Evolutionary conservation across 35 echinoderm and acorn worm genomes (phyloP).

Genomic region (Amphiura filiformis): DNA sequence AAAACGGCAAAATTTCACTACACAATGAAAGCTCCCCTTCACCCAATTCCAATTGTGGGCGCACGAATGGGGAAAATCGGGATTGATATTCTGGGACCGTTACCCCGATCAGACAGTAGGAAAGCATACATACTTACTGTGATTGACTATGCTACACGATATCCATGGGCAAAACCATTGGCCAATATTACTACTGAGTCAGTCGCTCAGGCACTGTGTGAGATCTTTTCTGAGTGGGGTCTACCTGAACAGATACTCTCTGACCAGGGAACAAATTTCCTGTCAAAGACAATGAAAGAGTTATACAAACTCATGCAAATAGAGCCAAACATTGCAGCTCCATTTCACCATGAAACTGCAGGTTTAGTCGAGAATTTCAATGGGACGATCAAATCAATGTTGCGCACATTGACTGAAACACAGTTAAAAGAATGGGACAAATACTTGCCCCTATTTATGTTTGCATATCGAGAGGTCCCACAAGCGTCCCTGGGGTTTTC

Average conservation of each 20-base stretch:
- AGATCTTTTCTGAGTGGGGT: conserved; percentile 43
- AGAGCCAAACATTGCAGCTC: conserved; percentile 39
- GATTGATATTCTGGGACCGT: conserved; percentile 65
- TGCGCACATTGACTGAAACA: conserved; percentile 21
- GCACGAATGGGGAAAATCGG: conserved; percentile 51
- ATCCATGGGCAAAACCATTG: conserved; percentile 56
- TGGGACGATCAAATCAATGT: conserved; percentile 34
- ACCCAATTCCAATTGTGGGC: conserved; percentile 49
- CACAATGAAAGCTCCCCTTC: conserved; percentile 36
- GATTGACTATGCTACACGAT: conserved; percentile 54
- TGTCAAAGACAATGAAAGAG: conserved; percentile 57
- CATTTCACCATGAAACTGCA: conserved; percentile 47
- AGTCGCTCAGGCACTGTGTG: conserved; percentile 54
- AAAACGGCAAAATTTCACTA: conserved; percentile 27
- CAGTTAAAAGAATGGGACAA: conserved; percentile 39
- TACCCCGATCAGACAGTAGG: conserved; percentile 32
- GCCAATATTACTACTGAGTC: conserved; percentile 30
- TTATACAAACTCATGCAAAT: neutral
- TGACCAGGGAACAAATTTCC: conserved; percentile 69
- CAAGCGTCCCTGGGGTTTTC: conserved; percentile 42
- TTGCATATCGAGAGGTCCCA: conserved; percentile 59
- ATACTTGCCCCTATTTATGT: conserved; percentile 18
- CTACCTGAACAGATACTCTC: conserved; percentile 51
- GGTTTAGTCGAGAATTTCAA: conserved; percentile 28
- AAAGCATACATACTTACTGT: conserved; percentile 62